Evolutionary conservation across 2,113 vertebrate genomes (phyloP).

Genomic region (Mobula birostris): DNA sequence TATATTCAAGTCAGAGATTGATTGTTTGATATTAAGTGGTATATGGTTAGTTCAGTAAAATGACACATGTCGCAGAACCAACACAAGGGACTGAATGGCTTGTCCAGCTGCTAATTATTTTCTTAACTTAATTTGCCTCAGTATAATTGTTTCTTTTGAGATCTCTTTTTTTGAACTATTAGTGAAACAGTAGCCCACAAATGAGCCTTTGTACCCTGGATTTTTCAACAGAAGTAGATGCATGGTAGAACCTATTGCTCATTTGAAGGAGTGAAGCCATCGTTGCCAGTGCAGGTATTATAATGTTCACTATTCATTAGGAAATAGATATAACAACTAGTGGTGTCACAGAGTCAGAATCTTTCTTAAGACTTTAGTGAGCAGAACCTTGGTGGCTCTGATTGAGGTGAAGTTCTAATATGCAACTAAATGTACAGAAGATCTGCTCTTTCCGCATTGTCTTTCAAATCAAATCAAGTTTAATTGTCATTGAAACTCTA

Average conservation of each 20-base stretch:
- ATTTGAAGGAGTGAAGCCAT: slow-evolving; percentile 73
- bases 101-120: no score
- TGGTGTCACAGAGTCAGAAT: no score
- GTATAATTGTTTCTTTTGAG: not conserved
- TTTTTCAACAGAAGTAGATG: slow-evolving; percentile 83
- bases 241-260: slow-evolving; percentile 81
- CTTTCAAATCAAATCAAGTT: no score
- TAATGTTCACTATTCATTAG: not conserved
- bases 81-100: no score
- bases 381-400: not conserved
- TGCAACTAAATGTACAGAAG: not conserved
- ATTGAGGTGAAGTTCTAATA: not conserved
- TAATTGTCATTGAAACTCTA: no score
- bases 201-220: slow-evolving; percentile 77
- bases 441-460: not conserved
- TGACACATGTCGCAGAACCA: no score
- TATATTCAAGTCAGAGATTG: no score
- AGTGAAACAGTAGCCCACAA: slow-evolving; percentile 90
- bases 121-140: not conserved
- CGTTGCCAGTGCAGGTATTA: slow-evolving; percentile 72
- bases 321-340: no score
- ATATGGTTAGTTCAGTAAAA: no score
- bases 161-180: slow-evolving; percentile 36
- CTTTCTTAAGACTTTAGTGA: not conserved
- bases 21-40: no score